Evolutionary conservation across 2,113 vertebrate genomes (phyloP), one percentile per base, ranked within the genome.

Genomic region (Prochilodus magdalenae): DNA sequence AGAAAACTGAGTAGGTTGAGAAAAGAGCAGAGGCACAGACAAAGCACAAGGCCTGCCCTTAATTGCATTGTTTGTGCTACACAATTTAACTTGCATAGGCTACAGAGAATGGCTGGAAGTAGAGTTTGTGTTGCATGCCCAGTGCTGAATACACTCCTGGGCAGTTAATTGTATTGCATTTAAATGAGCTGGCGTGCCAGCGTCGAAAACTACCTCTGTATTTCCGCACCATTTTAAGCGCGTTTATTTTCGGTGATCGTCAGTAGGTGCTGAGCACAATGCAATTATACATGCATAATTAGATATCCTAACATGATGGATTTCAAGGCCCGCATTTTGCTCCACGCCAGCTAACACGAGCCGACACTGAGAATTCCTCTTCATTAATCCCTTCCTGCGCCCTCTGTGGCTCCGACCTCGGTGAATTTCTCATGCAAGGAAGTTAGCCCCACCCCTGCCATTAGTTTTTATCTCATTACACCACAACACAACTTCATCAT

Each of bases 281-380:
- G 81, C 87, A 90, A 89, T 93, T 92, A 91, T 88, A 73, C 76
- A 88, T 79, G 88, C 89, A 82, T 91, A 93, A 92, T 93, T 92
- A 92, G 88, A 88, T 86, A 84, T 63, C 63, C 81, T 85, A 86
- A 89, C 86, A 87, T 91, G 90, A 93, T 92, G 88, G 88, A 93
- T 93, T 92, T 90, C 87, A 88, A 83, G 86, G 84, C 77, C 75
- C 84, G 85, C 26, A 65, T 89, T 88, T 86, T 85, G 84, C 86
- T 84, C 80, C 47, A 30, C 60, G 83, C 69, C 60, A 30, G 76
- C 87, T 91, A 91, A 93, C 89, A 79, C 55, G 63, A 87, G 81
- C 51, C 0, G 89, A 91, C 89, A 86, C 85, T 81, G 83, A 84
- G 88, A 80, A 92, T 92, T 91, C 81, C 88, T 92, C 91, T 91